Evolutionary conservation across 2,888 invertebrate genomes (phyloP).

Genomic region (Petrolisthes cinctipes): DNA sequence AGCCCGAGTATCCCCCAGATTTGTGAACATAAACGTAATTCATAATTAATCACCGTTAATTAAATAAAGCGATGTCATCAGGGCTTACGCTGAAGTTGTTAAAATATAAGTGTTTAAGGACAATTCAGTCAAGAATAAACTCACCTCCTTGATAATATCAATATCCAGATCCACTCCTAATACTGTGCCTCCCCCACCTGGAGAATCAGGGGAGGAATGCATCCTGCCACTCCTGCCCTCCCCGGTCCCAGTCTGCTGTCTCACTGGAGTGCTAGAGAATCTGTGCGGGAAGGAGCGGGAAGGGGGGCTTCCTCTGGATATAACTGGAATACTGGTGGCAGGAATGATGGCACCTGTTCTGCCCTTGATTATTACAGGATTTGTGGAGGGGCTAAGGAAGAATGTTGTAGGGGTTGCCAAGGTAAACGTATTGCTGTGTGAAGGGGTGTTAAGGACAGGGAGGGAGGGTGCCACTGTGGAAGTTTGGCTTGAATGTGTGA

Average conservation of each 20-base stretch:
- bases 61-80: too few species aligned
- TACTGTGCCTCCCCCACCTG: background rate
- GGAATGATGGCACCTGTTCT: background rate
- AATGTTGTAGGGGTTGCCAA: background rate
- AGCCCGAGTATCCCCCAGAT: too few species aligned
- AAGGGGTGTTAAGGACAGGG: background rate
- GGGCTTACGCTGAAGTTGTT: too few species aligned
- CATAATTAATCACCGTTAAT: too few species aligned
- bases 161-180: conserved; percentile 27
- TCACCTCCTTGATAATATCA: conserved; percentile 36
- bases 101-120: background rate
- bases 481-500: background rate
- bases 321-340: background rate
- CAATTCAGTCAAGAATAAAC: background rate
- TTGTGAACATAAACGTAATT: too few species aligned
- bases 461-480: background rate
- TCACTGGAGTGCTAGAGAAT: background rate
- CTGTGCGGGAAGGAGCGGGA: background rate
- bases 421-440: background rate
- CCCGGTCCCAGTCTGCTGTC: background rate
- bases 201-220: background rate
- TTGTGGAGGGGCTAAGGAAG: background rate
- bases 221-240: background rate
- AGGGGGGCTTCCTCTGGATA: background rate
- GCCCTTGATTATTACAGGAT: background rate